Evolutionary conservation across 2,113 vertebrate species (phyloP).

Genomic region (Puffinus mauretanicus): DNA sequence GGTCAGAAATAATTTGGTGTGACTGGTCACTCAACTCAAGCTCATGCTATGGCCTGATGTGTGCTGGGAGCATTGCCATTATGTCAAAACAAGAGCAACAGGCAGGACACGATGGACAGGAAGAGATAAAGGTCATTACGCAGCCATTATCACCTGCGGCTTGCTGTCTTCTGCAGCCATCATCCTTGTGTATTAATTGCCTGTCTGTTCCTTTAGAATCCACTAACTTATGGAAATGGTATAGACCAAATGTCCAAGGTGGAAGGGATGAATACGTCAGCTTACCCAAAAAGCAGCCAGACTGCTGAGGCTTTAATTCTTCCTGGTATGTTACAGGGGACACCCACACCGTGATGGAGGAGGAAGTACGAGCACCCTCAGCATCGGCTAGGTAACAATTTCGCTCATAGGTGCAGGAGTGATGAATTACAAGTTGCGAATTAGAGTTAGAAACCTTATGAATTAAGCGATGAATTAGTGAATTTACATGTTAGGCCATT

Average conservation of each 20-base stretch:
- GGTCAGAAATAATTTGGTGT: neutral
- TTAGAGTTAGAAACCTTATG: neutral
- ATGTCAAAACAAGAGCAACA: neutral
- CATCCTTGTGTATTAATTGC: neutral
- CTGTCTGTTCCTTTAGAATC: neutral
- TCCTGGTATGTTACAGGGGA: neutral
- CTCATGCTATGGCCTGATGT: fast-evolving
- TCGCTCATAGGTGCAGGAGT: neutral
- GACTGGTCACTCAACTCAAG: neutral
- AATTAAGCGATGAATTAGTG: neutral
- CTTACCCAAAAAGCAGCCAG: neutral
- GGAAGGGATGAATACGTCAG: neutral
- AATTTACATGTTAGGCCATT: neutral
- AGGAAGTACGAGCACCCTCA: neutral
- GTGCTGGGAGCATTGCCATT: neutral
- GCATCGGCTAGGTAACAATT: neutral
- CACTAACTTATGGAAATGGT: neutral
- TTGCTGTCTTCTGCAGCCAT: neutral
- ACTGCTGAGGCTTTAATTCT: neutral
- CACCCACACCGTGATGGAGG: fast-evolving
- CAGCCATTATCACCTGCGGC: neutral
- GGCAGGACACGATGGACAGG: fast-evolving
- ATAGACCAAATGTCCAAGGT: neutral
- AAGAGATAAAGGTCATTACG: neutral
- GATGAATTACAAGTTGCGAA: neutral